phyloP scores from a whole-genome alignment of 1,140 invertebrate genomes.

The Orussus abietinus region DNA sequence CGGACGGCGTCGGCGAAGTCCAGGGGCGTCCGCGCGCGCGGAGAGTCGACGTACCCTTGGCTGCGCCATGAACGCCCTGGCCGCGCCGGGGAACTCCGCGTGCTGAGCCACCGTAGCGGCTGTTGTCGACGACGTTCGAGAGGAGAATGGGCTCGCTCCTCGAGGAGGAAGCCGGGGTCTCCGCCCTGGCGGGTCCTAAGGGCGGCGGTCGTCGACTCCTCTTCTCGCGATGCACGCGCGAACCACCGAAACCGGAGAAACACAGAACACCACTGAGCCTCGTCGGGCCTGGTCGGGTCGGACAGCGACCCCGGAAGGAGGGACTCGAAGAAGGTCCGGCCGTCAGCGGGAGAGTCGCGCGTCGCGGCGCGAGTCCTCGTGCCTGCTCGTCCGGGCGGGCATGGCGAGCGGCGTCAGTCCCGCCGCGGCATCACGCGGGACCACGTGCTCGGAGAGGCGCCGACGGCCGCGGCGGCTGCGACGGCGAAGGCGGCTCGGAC shows the following conservation, averaged over 20 bases:
- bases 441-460: too few relatives aligned
- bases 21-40: too few relatives aligned
- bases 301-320: slow-evolving; percentile 10
- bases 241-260: too few relatives aligned
- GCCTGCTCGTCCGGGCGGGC: slow-evolving; percentile 26
- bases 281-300: slow-evolving; percentile 11
- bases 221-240: too few relatives aligned
- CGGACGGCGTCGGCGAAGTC: too few relatives aligned
- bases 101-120: slow-evolving; percentile 59
- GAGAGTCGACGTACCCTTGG: slow-evolving; percentile 62
- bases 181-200: background rate
- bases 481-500: slow-evolving; percentile 21
- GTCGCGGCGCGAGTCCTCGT: slow-evolving; percentile 14
- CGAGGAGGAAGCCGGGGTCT: too few relatives aligned
- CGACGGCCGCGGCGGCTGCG: slow-evolving; percentile 15
- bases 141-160: too few relatives aligned
- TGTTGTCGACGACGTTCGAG: too few relatives aligned
- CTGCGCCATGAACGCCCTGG: slow-evolving; percentile 64
- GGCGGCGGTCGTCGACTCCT: slow-evolving; percentile 11
- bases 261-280: too few relatives aligned
- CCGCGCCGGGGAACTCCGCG: slow-evolving; percentile 58
- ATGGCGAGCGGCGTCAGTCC: too few relatives aligned
- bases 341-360: slow-evolving; percentile 20
- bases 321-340: too few relatives aligned
- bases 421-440: too few relatives aligned